phyloP scores from a whole-genome alignment of 2,113 vertebrate species.

The Ptyas mucosa region DNA sequence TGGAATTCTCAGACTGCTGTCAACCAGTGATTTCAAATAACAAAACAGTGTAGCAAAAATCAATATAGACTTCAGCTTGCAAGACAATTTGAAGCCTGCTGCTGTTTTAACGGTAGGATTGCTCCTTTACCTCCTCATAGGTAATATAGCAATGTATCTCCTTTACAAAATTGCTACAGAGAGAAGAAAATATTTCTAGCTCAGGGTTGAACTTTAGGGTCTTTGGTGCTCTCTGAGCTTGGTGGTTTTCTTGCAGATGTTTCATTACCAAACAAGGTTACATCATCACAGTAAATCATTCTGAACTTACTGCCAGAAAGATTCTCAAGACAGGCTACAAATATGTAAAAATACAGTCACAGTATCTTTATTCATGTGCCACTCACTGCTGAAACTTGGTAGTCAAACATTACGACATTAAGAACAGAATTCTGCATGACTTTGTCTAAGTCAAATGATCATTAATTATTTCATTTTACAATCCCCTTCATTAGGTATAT shows the following conservation, averaged over 20 bases:
- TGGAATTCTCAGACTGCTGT: not conserved
- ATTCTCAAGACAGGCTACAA: constrained; percentile 5
- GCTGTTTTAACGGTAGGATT: constrained; percentile 5
- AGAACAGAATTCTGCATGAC: not conserved
- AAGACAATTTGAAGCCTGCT: constrained; percentile 3
- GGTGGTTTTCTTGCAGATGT: not conserved
- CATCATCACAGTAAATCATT: not conserved
- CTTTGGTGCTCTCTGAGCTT: not conserved
- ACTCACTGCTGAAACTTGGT: not conserved
- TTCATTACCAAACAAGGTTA: not conserved
- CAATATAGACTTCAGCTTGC: constrained; percentile 19
- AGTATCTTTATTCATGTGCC: not conserved
- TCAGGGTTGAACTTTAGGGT: not conserved
- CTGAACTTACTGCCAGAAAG: not conserved
- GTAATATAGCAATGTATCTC: not conserved
- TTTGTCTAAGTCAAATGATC: not conserved
- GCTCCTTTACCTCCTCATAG: constrained; percentile 31
- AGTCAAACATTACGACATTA: not conserved
- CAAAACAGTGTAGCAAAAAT: constrained; percentile 11
- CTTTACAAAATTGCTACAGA: constrained; percentile 37
- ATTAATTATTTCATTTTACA: not conserved
- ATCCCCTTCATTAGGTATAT: not conserved
- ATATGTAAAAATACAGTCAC: constrained; percentile 9
- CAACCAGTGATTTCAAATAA: constrained; percentile 17
- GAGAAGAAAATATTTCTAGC: not conserved